phyloP scores from a whole-genome alignment of 1,140 invertebrate species.

The Pogonomyrmex barbatus region DNA sequence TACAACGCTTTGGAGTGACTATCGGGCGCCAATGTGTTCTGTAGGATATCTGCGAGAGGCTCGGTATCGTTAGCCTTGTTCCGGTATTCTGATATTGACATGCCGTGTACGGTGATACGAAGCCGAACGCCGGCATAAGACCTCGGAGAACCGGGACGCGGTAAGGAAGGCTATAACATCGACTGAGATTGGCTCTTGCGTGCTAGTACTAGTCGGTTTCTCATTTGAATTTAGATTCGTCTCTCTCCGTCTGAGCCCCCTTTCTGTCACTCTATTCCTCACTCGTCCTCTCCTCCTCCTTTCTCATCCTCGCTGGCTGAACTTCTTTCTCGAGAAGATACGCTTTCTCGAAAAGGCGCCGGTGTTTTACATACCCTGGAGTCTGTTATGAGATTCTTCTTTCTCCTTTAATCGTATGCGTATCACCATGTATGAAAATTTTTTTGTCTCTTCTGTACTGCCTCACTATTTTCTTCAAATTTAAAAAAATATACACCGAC shows the following conservation, averaged over 20 bases:
- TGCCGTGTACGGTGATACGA: constrained; percentile 69
- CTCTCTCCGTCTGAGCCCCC: constrained; percentile 57
- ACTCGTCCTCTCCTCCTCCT: not conserved
- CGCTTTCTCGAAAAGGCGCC: not conserved
- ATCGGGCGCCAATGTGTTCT: constrained; percentile 50
- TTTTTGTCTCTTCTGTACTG: not conserved
- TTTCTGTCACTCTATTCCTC: constrained; percentile 7
- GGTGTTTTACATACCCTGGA: constrained; percentile 12
- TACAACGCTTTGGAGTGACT: constrained; percentile 50
- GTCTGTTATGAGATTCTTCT: constrained; percentile 9
- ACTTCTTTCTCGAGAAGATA: constrained; percentile 11
- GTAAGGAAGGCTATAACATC: constrained; percentile 75
- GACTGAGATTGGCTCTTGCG: constrained; percentile 78
- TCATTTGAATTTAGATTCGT: constrained; percentile 84
- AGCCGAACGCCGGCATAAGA: constrained; percentile 48
- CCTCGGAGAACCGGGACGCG: constrained; percentile 28
- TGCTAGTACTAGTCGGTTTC: constrained; percentile 76
- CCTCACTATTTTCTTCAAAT: not conserved
- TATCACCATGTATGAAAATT: not conserved
- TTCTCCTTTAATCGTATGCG: not conserved
- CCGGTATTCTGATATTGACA: constrained; percentile 73
- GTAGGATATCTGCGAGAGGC: constrained; percentile 50
- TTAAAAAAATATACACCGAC: not conserved
- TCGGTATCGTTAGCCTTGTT: constrained; percentile 67
- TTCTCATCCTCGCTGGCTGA: constrained; percentile 5